These are phyloP conservation scores for Drosophila pseudoananassae DNA, from an alignment of 1,140 invertebrate species.

Conservation along the genomic window DNA sequence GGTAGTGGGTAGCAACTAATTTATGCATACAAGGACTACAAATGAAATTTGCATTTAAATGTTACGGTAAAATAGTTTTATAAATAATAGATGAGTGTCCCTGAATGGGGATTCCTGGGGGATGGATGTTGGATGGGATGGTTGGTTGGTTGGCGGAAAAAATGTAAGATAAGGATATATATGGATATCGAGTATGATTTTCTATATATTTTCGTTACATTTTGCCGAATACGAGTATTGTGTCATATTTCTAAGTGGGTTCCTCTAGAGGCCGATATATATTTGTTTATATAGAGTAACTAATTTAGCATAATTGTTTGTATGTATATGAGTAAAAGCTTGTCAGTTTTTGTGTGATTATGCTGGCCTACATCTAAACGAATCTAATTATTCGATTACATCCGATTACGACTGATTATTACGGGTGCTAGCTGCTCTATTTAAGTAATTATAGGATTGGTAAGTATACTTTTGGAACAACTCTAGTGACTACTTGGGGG, in stretches of 20 bases:
- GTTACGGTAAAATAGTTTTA: slow-evolving; percentile 72
- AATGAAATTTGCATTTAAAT: slow-evolving; percentile 79
- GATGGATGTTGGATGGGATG: slow-evolving; percentile 23
- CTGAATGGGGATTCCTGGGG: slow-evolving; percentile 11
- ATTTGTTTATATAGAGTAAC: not conserved
- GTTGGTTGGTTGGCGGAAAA: slow-evolving; percentile 1
- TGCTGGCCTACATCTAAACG: slow-evolving; percentile 41
- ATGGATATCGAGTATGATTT: slow-evolving; percentile 37
- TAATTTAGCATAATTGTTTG: slow-evolving; percentile 7
- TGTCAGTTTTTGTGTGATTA: slow-evolving; percentile 28
- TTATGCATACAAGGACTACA: slow-evolving; percentile 71
- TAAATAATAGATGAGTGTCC: slow-evolving; percentile 67
- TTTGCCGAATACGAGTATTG: slow-evolving; percentile 23
- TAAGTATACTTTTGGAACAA: slow-evolving; percentile 20
- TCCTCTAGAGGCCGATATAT: slow-evolving; percentile 27
- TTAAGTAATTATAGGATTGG: slow-evolving; percentile 23
- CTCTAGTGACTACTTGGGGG: slow-evolving; percentile 38
- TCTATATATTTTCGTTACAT: slow-evolving; percentile 23
- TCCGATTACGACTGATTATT: slow-evolving; percentile 21
- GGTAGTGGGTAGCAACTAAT: slow-evolving; percentile 53
- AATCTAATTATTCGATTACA: slow-evolving; percentile 32
- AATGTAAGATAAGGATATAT: slow-evolving; percentile 10
- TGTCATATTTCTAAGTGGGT: slow-evolving; percentile 33
- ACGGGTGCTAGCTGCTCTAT: slow-evolving; percentile 46
- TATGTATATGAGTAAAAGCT: slow-evolving; percentile 21